Evolutionary conservation across 2,797 vertebrate genomes (phyloP).

Genomic region (Malurus leucopterus): DNA sequence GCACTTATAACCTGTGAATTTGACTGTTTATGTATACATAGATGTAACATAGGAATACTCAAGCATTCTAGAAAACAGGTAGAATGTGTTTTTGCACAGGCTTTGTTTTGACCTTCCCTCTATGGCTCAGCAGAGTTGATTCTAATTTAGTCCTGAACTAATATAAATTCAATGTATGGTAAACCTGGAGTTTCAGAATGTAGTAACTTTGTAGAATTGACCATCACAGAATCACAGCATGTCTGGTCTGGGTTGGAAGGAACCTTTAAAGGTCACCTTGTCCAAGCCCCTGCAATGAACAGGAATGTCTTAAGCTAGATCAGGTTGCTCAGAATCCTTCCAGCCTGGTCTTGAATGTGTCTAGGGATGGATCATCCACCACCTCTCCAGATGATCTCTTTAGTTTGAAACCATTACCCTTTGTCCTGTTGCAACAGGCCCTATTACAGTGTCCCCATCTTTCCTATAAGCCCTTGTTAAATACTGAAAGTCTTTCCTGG

Average conservation of each 20-base stretch:
- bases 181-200: neutral
- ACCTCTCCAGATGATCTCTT: neutral
- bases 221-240: neutral
- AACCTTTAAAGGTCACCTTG: neutral
- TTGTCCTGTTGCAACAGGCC: accelerated
- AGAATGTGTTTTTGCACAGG: neutral
- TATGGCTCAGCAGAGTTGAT: neutral
- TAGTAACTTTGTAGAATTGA: neutral
- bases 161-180: neutral
- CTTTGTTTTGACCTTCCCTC: neutral
- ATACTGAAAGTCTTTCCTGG: neutral
- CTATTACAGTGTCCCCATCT: neutral
- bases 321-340: neutral
- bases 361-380: neutral
- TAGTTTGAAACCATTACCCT: neutral
- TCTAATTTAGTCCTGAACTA: neutral
- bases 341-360: neutral
- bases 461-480: neutral
- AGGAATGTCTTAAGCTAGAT: neutral
- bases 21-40: neutral
- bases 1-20: neutral
- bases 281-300: neutral
- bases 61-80: neutral
- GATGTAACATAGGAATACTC: neutral
- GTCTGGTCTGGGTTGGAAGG: neutral